phyloP scores from a whole-genome alignment of 2,888 invertebrate species.

The Epicampocera succincta region DNA sequence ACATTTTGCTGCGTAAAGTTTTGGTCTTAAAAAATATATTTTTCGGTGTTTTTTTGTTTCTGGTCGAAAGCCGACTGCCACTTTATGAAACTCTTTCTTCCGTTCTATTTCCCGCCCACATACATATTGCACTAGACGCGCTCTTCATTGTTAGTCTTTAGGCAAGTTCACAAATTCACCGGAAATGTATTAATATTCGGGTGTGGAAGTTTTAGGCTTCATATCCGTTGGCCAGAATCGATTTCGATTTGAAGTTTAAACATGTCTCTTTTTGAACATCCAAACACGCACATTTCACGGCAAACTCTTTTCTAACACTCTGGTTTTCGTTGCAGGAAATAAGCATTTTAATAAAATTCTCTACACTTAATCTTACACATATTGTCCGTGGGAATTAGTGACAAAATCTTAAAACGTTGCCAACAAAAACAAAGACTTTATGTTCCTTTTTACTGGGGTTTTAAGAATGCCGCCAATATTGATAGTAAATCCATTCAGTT shows the following conservation, averaged over 20 bases:
- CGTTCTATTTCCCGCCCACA: slow-evolving; percentile 26
- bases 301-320: slow-evolving; percentile 16
- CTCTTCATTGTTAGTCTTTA: slow-evolving; percentile 51
- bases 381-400: neutral
- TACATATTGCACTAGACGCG: neutral
- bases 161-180: slow-evolving; percentile 32
- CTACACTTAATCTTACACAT: too few species aligned
- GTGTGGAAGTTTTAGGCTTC: slow-evolving; percentile 19
- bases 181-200: neutral
- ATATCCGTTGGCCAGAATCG: slow-evolving; percentile 60
- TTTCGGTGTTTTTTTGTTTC: too few species aligned
- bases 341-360: too few species aligned
- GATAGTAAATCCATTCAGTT: slow-evolving; percentile 12
- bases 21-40: too few species aligned
- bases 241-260: slow-evolving; percentile 20
- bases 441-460: neutral
- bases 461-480: slow-evolving; percentile 52
- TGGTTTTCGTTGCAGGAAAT: neutral
- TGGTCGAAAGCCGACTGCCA: neutral
- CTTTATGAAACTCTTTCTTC: slow-evolving; percentile 29
- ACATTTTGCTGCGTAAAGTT: too few species aligned
- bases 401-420: too few species aligned
- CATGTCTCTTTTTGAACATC: too few species aligned
- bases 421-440: neutral
- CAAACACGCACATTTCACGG: neutral